Evolutionary conservation across 2,888 invertebrate species (phyloP).

Genomic region (Endomychus coccineus): DNA sequence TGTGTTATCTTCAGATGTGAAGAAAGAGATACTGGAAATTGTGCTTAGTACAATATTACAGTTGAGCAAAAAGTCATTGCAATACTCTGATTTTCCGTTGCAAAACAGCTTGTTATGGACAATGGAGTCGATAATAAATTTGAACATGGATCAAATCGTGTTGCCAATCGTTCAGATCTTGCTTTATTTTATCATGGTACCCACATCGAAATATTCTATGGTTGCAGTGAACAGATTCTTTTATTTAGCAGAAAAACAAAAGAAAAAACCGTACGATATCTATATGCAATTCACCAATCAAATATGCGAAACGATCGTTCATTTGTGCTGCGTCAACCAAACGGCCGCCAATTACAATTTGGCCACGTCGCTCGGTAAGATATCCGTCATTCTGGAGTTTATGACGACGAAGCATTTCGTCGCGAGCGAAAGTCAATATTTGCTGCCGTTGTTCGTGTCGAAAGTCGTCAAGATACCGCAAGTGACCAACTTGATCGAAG

Average conservation of each 20-base stretch:
- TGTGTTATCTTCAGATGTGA: conserved; percentile 35
- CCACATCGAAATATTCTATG: conserved; percentile 50
- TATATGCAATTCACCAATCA: conserved; percentile 58
- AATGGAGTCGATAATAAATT: conserved; percentile 48
- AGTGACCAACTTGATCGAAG: conserved; percentile 55
- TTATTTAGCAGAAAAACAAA: conserved; percentile 51
- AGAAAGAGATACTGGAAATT: conserved; percentile 41
- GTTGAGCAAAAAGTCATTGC: conserved; percentile 46
- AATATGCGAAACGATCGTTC: conserved; percentile 49
- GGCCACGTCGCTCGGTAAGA: conserved; percentile 51
- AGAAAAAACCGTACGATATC: conserved; percentile 50
- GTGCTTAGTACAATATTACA: conserved; percentile 45
- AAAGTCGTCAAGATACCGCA: conserved; percentile 51
- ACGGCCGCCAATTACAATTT: conserved; percentile 50
- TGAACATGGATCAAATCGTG: conserved; percentile 40
- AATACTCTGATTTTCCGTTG: conserved; percentile 46
- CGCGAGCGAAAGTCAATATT: conserved; percentile 59
- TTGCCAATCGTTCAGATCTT: conserved; percentile 48
- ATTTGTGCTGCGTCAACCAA: conserved; percentile 54
- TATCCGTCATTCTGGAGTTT: conserved; percentile 62
- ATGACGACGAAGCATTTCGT: conserved; percentile 62
- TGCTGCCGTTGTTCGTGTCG: conserved; percentile 58
- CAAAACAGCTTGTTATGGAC: conserved; percentile 51
- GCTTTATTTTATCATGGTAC: conserved; percentile 56
- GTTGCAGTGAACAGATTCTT: conserved; percentile 52